phyloP scores from a whole-genome alignment of 2,888 invertebrate species.

The Cremastinae sp. region DNA sequence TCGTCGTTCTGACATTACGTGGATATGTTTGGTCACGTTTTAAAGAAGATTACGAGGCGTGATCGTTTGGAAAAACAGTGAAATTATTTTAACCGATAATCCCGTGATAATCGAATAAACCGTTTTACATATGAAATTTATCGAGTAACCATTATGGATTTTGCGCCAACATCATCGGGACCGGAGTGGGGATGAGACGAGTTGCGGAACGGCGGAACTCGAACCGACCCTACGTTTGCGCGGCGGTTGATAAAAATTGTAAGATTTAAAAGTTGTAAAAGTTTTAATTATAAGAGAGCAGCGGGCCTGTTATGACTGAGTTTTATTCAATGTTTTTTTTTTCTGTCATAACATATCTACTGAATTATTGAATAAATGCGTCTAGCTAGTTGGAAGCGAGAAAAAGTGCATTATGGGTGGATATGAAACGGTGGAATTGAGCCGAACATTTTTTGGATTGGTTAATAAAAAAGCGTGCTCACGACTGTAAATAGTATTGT shows the following conservation, averaged over 20 bases:
- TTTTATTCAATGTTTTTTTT: conserved; percentile 51
- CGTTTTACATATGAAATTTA: conserved; percentile 52
- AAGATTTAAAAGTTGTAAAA: conserved; percentile 56
- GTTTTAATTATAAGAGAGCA: conserved; percentile 32
- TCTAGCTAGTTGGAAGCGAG: conserved; percentile 31
- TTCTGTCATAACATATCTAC: conserved; percentile 24
- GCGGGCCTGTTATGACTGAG: conserved; percentile 27
- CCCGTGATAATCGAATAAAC: conserved; percentile 37
- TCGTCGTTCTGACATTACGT: conserved; percentile 64
- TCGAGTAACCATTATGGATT: conserved; percentile 70
- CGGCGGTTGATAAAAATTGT: conserved; percentile 65
- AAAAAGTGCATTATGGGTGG: conserved; percentile 72
- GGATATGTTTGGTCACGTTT: conserved; percentile 38
- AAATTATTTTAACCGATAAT: conserved; percentile 57
- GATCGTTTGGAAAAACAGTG: conserved; percentile 60
- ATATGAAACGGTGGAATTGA: conserved; percentile 73
- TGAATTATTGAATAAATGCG: conserved; percentile 35
- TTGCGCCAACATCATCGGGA: conserved; percentile 69
- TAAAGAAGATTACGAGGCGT: conserved; percentile 55
- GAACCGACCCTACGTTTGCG: conserved; percentile 63
- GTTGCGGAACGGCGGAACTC: conserved; percentile 52
- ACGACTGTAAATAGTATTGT: conserved; percentile 61
- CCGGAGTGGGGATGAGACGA: conserved; percentile 67
- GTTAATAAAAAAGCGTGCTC: conserved; percentile 61
- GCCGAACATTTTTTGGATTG: conserved; percentile 66